Percentiles rank a stretch among this genome's conserved stretches.
Evolutionary conservation across 2,888 invertebrate genomes (phyloP).

Genomic region (Xestia xanthographa): DNA sequence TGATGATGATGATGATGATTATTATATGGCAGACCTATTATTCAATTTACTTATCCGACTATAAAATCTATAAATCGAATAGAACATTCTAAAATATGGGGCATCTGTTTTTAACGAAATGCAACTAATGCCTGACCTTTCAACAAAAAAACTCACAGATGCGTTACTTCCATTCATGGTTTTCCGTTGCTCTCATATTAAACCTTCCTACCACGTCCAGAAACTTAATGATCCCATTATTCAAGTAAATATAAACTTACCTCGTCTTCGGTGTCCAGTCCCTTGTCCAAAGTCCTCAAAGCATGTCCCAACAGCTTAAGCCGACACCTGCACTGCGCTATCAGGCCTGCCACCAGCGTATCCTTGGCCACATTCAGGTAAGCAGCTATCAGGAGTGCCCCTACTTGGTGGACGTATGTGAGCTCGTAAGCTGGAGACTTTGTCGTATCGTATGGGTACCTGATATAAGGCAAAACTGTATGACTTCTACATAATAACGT

Average conservation of each 20-base stretch:
- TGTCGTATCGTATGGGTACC: slow-evolving; percentile 86
- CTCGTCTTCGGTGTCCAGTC: slow-evolving; percentile 61
- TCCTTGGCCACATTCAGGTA: slow-evolving; percentile 88
- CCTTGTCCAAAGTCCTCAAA: slow-evolving; percentile 75
- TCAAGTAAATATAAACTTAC: slow-evolving; percentile 33
- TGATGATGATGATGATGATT: no score
- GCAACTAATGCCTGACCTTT: not conserved
- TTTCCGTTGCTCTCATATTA: not conserved
- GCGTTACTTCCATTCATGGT: not conserved
- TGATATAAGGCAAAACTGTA: slow-evolving; percentile 44
- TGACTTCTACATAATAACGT: not conserved
- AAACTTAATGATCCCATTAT: not conserved
- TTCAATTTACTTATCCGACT: not conserved
- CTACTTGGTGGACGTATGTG: slow-evolving; percentile 86
- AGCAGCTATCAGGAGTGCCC: slow-evolving; percentile 84
- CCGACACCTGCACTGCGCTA: slow-evolving; percentile 87
- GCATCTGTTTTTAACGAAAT: not conserved
- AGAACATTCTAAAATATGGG: not conserved
- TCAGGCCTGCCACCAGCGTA: slow-evolving; percentile 83
- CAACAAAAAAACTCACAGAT: not conserved
- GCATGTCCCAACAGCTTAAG: slow-evolving; percentile 83
- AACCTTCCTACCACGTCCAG: not conserved
- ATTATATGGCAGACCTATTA: not conserved
- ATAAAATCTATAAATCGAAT: not conserved
- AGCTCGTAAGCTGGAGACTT: slow-evolving; percentile 83